phyloP scores from a whole-genome alignment of 2,113 vertebrate genomes.

The Sula dactylatra region DNA sequence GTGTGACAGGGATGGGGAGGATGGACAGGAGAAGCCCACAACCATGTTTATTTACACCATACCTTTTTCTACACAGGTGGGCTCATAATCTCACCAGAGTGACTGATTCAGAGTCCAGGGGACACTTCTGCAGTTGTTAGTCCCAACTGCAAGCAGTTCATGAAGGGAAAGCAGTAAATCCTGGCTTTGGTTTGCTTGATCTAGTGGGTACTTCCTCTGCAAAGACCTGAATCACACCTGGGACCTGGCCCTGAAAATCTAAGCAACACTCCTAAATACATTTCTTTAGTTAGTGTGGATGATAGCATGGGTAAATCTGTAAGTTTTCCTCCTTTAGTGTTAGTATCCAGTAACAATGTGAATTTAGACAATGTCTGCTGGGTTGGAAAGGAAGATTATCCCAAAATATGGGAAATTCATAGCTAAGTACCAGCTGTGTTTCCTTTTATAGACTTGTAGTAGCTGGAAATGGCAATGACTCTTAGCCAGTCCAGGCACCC shows the following conservation, averaged over 20 bases:
- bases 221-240: neutral
- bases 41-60: neutral
- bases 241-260: neutral
- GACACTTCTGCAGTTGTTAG: neutral
- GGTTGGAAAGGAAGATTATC: neutral
- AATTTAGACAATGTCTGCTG: neutral
- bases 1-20: neutral
- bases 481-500: neutral
- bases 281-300: neutral
- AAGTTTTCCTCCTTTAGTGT: neutral
- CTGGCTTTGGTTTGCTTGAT: neutral
- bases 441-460: neutral
- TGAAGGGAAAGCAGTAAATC: neutral
- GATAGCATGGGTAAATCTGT: neutral
- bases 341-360: neutral
- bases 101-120: neutral
- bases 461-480: neutral
- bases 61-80: neutral
- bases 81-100: neutral
- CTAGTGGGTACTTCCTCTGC: neutral
- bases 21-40: neutral
- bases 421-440: neutral
- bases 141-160: neutral
- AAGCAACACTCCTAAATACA: neutral
- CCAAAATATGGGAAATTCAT: neutral